phyloP scores from a whole-genome alignment of 2,113 vertebrate species.

The Malurus alboscapulatus region DNA sequence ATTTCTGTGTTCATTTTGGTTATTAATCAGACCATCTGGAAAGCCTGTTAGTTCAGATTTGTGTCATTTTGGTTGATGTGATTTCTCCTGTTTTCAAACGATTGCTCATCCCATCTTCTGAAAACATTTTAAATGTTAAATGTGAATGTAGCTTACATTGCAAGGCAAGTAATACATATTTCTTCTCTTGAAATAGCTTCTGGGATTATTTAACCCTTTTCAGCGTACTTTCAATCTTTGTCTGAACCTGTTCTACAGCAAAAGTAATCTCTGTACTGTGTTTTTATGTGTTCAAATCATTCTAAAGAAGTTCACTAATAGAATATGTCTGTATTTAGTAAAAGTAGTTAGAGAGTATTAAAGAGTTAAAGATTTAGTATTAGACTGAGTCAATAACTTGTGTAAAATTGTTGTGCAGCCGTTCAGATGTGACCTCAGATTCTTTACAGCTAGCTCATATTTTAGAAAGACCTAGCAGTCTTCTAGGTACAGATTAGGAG shows the following conservation, averaged over 20 bases:
- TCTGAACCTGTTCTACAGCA: background rate
- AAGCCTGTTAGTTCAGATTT: background rate
- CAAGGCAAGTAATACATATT: background rate
- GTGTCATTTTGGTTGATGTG: background rate
- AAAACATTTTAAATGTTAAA: constrained; percentile 19
- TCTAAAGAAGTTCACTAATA: background rate
- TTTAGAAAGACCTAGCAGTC: background rate
- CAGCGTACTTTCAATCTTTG: background rate
- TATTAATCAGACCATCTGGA: constrained; percentile 9
- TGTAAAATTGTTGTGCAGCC: background rate
- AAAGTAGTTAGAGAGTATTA: background rate
- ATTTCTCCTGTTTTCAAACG: background rate
- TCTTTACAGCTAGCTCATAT: background rate
- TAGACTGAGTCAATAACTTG: background rate
- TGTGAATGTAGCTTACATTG: background rate
- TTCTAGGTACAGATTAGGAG: background rate
- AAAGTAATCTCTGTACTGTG: background rate
- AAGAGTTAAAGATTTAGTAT: background rate
- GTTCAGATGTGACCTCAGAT: background rate
- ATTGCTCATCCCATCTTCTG: background rate
- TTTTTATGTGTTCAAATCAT: background rate
- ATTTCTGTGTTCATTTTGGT: background rate
- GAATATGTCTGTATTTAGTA: background rate
- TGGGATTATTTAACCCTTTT: constrained; percentile 21
- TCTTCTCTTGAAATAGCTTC: background rate